phyloP scores from a whole-genome alignment of 2,797 vertebrate genomes.

The Oceanodroma leucorhoa region DNA sequence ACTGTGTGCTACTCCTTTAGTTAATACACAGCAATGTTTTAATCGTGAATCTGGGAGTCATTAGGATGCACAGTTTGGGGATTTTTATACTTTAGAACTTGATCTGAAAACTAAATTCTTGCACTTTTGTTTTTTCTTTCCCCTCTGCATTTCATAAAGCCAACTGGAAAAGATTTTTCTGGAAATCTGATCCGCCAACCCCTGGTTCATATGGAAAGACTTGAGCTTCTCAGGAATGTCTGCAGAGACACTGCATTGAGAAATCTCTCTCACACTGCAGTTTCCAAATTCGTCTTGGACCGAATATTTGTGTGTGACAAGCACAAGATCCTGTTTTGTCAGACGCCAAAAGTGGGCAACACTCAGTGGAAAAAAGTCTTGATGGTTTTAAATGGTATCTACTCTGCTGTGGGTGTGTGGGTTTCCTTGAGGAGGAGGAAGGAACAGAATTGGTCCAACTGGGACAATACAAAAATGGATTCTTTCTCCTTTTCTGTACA shows the following conservation, averaged over 20 bases:
- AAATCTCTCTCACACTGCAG: conserved; percentile 86
- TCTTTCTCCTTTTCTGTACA: not conserved
- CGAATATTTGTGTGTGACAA: conserved; percentile 98
- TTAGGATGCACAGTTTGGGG: not conserved
- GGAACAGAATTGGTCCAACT: not conserved
- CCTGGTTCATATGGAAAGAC: conserved; percentile 78
- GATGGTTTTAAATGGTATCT: conserved; percentile 93
- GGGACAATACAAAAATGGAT: not conserved
- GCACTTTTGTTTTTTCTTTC: not conserved
- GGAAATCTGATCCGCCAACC: conserved; percentile 58
- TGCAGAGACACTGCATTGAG: conserved; percentile 85
- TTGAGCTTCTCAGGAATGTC: conserved; percentile 81
- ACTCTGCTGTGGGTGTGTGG: not conserved
- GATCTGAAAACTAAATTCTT: conserved; percentile 17
- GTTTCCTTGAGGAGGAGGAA: not conserved
- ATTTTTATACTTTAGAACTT: not conserved
- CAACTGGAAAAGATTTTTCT: conserved; percentile 63
- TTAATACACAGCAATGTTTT: not conserved
- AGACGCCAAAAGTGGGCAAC: conserved; percentile 98
- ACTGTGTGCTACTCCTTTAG: not conserved
- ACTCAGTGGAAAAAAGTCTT: conserved; percentile 99
- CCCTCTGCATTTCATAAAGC: conserved; percentile 53
- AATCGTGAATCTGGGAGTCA: not conserved
- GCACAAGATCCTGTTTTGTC: conserved; percentile 96
- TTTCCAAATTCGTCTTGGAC: conserved; percentile 94